These are phyloP conservation scores for Phaethornis superciliosus DNA, from an alignment of 2,113 vertebrate genomes.

Conservation along the genomic window DNA sequence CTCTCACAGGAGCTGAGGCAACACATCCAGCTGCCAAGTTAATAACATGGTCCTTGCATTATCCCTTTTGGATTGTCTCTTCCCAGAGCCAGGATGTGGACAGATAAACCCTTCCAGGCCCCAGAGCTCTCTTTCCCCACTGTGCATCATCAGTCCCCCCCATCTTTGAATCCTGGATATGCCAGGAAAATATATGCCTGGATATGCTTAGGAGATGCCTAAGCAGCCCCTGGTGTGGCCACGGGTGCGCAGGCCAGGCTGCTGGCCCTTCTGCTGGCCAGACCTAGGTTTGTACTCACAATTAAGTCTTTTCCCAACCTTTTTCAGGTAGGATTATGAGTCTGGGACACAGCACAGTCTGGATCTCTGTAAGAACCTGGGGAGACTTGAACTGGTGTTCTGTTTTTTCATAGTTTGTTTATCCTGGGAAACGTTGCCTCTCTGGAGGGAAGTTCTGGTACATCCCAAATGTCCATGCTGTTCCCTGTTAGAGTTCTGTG, in stretches of 20 bases:
- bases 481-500: not conserved
- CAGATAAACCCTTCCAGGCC: not conserved
- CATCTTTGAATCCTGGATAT: not conserved
- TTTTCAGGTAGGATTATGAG: fast-evolving
- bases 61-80: not conserved
- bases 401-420: not conserved
- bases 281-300: not conserved
- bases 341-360: not conserved
- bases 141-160: fast-evolving
- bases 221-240: not conserved
- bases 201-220: too few species aligned
- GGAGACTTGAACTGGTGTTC: fast-evolving
- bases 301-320: not conserved
- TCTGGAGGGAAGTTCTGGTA: not conserved
- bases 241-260: not conserved
- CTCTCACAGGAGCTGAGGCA: not conserved
- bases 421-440: not conserved
- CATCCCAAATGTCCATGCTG: not conserved
- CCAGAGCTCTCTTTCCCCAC: not conserved
- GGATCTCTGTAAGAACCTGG: not conserved
- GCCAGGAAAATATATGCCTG: too few species aligned
- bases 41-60: not conserved
- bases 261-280: not conserved
- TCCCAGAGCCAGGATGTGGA: not conserved
- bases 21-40: not conserved